A percentile compares a stretch with the other conserved stretches of the same genome.
These are phyloP conservation scores for Druceiella hillmani DNA, from an alignment of 2,888 invertebrate species.

Conservation along the genomic window DNA sequence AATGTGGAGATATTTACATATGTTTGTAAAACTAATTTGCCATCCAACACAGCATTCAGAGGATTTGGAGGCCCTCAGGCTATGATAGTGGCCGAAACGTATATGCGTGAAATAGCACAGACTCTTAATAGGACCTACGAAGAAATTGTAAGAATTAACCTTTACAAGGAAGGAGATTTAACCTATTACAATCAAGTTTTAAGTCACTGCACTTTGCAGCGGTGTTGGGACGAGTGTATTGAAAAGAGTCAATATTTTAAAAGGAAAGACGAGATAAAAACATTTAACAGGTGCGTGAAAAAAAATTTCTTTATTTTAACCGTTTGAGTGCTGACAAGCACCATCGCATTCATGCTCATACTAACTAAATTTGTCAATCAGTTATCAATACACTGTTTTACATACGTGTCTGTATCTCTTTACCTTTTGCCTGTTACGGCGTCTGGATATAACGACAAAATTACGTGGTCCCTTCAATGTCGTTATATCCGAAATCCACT, in stretches of 20 bases:
- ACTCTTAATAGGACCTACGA: constrained; percentile 57
- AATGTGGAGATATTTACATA: constrained; percentile 63
- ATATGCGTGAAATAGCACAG: constrained; percentile 71
- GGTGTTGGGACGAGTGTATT: constrained; percentile 77
- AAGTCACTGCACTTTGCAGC: constrained; percentile 61
- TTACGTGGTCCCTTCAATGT: too few relatives aligned
- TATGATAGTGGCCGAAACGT: constrained; percentile 76
- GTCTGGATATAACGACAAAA: too few relatives aligned
- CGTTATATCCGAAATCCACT: too few relatives aligned
- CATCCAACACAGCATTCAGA: constrained; percentile 90
- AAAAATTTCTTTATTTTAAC: too few relatives aligned
- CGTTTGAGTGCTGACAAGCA: too few relatives aligned
- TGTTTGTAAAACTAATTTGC: constrained; percentile 81
- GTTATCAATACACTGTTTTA: too few relatives aligned
- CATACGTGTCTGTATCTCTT: too few relatives aligned
- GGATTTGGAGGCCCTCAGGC: constrained; percentile 90
- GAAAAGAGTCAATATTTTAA: constrained; percentile 56
- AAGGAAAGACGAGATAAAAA: constrained; percentile 52
- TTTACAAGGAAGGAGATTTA: constrained; percentile 71
- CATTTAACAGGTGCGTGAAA: constrained; percentile 63
- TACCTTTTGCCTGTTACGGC: too few relatives aligned
- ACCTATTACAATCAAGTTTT: constrained; percentile 77
- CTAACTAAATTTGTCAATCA: too few relatives aligned
- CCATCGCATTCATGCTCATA: too few relatives aligned
- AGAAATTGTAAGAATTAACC: constrained; percentile 64